phyloP scores from a whole-genome alignment of 2,113 vertebrate genomes.

The Seriola dumerili region DNA sequence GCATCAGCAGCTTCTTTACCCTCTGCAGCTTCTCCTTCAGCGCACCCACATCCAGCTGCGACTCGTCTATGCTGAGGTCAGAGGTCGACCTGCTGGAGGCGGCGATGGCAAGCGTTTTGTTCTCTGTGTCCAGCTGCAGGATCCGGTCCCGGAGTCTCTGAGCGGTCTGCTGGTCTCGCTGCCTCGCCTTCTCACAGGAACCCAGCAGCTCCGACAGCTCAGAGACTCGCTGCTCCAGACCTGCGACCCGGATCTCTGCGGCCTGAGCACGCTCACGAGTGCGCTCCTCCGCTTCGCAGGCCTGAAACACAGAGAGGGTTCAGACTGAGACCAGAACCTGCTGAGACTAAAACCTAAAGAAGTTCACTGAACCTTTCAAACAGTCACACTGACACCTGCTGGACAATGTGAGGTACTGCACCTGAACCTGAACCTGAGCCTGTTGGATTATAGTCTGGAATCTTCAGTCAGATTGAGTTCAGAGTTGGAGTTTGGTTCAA shows the following conservation, averaged over 20 bases:
- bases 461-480: too few species aligned
- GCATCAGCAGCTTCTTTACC: slow-evolving; percentile 87
- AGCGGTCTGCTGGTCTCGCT: slow-evolving; percentile 89
- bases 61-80: slow-evolving; percentile 83
- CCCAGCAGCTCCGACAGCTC: slow-evolving; percentile 92
- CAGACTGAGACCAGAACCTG: not conserved
- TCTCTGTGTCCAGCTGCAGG: slow-evolving; percentile 93
- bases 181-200: slow-evolving; percentile 88
- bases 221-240: slow-evolving; percentile 89
- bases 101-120: slow-evolving; percentile 90
- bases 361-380: too few species aligned
- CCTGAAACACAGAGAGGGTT: slow-evolving; percentile 74
- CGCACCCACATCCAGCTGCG: slow-evolving; percentile 83
- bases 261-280: slow-evolving; percentile 86
- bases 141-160: slow-evolving; percentile 91
- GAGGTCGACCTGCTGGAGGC: slow-evolving; percentile 81
- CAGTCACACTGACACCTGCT: slow-evolving; percentile 17
- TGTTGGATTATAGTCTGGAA: too few species aligned
- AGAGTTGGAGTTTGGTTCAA: too few species aligned
- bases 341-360: too few species aligned
- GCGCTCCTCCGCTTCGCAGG: slow-evolving; percentile 86
- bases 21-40: slow-evolving; percentile 91
- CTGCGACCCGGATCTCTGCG: slow-evolving; percentile 89
- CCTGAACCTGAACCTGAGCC: too few species aligned
- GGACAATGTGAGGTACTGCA: too few species aligned